Percentiles rank a stretch among this genome's conserved stretches.
Conservation (phyloP, 2,797 vertebrate species). For the Poliocrania exsul region DNA sequence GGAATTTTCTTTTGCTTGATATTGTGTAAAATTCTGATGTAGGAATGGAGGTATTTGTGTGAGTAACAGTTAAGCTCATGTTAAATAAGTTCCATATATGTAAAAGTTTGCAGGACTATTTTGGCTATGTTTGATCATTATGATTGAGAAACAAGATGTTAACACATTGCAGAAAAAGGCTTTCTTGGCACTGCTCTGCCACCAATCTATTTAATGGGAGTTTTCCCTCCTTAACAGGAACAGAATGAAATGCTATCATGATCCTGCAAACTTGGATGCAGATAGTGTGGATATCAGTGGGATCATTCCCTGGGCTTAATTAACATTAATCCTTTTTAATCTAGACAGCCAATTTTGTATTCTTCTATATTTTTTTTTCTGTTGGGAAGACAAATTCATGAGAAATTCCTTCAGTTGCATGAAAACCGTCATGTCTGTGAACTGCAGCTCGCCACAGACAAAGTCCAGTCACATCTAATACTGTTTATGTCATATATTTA, state of each 20-base stretch:
- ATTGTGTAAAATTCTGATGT: neutral
- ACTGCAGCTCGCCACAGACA: neutral
- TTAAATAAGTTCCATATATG: neutral
- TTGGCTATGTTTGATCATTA: neutral
- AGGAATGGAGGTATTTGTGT: neutral
- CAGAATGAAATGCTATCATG: accelerated
- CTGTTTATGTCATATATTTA: neutral
- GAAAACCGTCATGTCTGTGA: neutral
- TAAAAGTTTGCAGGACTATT: neutral
- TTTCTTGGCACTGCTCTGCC: neutral
- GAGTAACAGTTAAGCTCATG: neutral
- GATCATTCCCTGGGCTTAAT: neutral
- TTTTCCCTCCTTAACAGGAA: neutral
- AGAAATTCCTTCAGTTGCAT: neutral
- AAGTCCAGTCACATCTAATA: neutral
- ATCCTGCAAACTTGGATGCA: neutral
- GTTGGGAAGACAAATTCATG: neutral
- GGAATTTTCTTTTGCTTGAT: neutral
- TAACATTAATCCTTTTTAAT: neutral
- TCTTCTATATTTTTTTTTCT: neutral
- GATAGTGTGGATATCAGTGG: neutral
- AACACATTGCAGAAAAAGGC: neutral
- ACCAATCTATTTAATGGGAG: neutral
- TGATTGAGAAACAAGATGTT: neutral
- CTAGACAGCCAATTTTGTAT: neutral